Evolutionary conservation across 2,797 vertebrate species (phyloP), one percentile per base, ranked within the genome.

Genomic region (Lepidocolaptes lacrymiger): DNA sequence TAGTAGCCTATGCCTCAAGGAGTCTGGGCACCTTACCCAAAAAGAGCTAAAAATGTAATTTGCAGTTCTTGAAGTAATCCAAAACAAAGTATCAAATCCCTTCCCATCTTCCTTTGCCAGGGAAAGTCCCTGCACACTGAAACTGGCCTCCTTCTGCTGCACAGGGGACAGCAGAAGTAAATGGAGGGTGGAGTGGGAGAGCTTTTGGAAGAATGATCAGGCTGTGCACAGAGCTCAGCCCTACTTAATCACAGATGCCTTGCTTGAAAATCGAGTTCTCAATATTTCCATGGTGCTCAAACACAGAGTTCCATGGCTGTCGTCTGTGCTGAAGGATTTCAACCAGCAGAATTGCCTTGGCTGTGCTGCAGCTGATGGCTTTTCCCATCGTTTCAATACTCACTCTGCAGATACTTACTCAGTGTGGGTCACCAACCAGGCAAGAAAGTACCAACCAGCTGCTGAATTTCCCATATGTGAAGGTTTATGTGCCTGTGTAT

Each of bases 31-130:
- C 74, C 94, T 96, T 94, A 94, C 92, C 89, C 96, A 94, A 67
- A 96, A 95, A 85, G 77, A 94, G 83, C 85, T 94, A 94, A 95
- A 96, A 96, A 94, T 90, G 87, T 91, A 90, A 93, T 94, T 94
- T 97, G 89, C 95, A 97, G 82, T 86, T 94, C 85, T 91, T 93
- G 87, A 91, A 93, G 95, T 91, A 86, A 93, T 94, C 82, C 88
- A 92, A 95, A 97, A 93, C 85, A 90, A 95, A 96, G 74, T 93
- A 96, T 93, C 91, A 92, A 95, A 91, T 97, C 88, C 94, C 73
- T 94, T 93, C 95, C 79, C 79, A 84, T 90, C 44, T 64, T 89
- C 63, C 34, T 81, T 71, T 73, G 92, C 96, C 95, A 94, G 88
- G 69, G 79, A 93, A 84, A 78, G 91, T 95, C 92, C 59, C 87